A percentile compares a stretch with the other conserved stretches of the same genome.
phyloP scores from a whole-genome alignment of 1,140 invertebrate genomes.

The Sesamia nonagrioides region DNA sequence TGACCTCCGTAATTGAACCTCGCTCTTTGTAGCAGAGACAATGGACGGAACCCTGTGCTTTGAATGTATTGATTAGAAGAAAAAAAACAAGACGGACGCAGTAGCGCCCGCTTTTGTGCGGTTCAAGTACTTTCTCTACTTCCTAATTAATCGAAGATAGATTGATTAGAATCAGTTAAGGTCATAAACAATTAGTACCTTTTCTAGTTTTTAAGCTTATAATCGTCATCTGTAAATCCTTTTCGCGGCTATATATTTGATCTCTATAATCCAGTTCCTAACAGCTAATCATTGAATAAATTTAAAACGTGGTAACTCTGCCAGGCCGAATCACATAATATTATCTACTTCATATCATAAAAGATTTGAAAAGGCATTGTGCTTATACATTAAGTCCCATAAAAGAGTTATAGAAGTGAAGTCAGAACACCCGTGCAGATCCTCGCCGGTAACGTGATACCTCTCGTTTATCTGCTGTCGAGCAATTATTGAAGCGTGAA shows the following conservation, averaged over 20 bases:
- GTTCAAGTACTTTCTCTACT: slow-evolving; percentile 7
- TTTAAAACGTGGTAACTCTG: neutral
- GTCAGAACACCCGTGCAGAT: slow-evolving; percentile 67
- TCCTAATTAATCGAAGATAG: slow-evolving; percentile 24
- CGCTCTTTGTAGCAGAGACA: slow-evolving; percentile 84
- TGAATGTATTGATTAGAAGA: slow-evolving; percentile 75
- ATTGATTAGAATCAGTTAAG: neutral
- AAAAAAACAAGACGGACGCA: slow-evolving; percentile 49
- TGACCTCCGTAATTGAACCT: slow-evolving; percentile 85
- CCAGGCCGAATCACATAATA: neutral
- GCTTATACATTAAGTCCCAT: slow-evolving; percentile 55
- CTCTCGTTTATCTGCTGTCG: slow-evolving; percentile 84
- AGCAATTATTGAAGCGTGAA: slow-evolving; percentile 88
- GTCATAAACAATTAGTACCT: too few species aligned
- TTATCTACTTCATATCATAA: slow-evolving; percentile 1
- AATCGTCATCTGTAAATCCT: too few species aligned
- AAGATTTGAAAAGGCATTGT: slow-evolving; percentile 22
- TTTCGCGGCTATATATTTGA: too few species aligned
- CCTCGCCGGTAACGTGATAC: slow-evolving; percentile 77
- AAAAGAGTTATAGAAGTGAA: slow-evolving; percentile 79
- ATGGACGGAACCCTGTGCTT: slow-evolving; percentile 77
- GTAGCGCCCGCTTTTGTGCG: slow-evolving; percentile 40
- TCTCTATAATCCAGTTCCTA: too few species aligned
- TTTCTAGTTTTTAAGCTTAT: too few species aligned
- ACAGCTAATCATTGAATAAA: neutral